These are phyloP conservation scores for Anorthoa munda DNA, from an alignment of 2,888 invertebrate genomes.

Conservation along the genomic window DNA sequence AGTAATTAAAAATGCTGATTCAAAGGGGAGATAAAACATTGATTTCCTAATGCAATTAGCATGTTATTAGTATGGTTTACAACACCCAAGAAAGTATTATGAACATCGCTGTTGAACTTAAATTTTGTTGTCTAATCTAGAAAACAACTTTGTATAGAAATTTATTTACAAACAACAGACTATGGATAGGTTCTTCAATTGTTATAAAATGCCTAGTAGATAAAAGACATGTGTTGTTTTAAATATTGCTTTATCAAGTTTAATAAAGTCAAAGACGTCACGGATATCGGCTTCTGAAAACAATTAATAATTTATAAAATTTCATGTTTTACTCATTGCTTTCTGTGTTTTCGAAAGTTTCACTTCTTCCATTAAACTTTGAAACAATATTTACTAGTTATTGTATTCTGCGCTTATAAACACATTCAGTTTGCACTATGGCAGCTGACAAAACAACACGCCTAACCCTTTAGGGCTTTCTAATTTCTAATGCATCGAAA, in stretches of 20 bases:
- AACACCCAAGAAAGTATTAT: slow-evolving; percentile 8
- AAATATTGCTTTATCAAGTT: not conserved
- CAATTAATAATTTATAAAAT: not conserved
- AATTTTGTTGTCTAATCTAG: not conserved
- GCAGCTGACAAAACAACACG: slow-evolving; percentile 49
- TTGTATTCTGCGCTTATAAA: slow-evolving; percentile 6
- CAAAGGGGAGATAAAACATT: slow-evolving; percentile 48
- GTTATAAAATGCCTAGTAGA: not conserved
- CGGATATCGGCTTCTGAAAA: not conserved
- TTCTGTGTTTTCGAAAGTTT: too few relatives aligned
- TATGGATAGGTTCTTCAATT: too few relatives aligned
- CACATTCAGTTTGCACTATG: not conserved
- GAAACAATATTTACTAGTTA: not conserved
- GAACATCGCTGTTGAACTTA: slow-evolving; percentile 1
- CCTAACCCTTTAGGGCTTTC: slow-evolving; percentile 29
- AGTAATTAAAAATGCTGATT: slow-evolving; percentile 43
- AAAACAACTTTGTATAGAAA: not conserved
- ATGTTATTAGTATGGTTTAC: slow-evolving; percentile 31
- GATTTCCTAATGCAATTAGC: slow-evolving; percentile 50
- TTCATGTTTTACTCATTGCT: too few relatives aligned
- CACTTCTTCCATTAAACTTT: too few relatives aligned
- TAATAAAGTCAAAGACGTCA: not conserved
- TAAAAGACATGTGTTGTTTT: not conserved
- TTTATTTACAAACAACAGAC: too few relatives aligned
- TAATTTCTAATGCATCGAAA: slow-evolving; percentile 45